Conservation (phyloP, 2,113 vertebrate species). For the Halichoeres trimaculatus region DNA sequence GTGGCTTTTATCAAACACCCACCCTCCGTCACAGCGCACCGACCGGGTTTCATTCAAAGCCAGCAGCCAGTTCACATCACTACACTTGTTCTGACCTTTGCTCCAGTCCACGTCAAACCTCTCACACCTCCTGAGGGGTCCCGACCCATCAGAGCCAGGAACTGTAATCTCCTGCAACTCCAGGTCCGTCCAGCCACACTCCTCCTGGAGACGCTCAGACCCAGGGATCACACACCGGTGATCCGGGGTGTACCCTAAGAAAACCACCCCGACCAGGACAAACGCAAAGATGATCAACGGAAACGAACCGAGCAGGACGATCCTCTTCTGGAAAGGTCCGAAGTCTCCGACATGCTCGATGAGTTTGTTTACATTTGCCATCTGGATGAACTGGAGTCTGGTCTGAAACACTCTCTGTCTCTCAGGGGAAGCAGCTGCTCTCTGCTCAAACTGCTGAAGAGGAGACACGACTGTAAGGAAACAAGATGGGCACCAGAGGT, state of each 20-base stretch:
- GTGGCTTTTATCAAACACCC: constrained; percentile 25
- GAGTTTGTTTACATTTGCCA: constrained; percentile 35
- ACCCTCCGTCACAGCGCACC: constrained; percentile 2
- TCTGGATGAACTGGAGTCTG: neutral
- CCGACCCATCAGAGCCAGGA: constrained; percentile 9
- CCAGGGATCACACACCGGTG: constrained; percentile 26
- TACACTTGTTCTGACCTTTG: constrained; percentile 8
- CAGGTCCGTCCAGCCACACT: constrained; percentile 39
- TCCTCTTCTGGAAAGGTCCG: constrained; percentile 40
- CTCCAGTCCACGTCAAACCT: constrained; percentile 36
- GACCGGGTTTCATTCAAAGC: constrained; percentile 6
- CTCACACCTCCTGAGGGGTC: constrained; percentile 29
- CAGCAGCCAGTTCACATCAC: neutral
- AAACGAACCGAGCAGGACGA: constrained; percentile 16
- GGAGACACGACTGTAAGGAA: neutral
- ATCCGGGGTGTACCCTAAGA: constrained; percentile 26
- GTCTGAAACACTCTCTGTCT: neutral
- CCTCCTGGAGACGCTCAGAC: constrained; percentile 11
- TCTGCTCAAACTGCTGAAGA: neutral
- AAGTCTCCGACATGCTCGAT: constrained; percentile 21
- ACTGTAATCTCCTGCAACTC: constrained; percentile 1
- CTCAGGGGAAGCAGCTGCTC: neutral
- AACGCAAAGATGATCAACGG: constrained; percentile 17
- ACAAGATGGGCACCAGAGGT: neutral
- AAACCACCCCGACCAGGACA: constrained; percentile 28